A percentile compares a stretch with the other conserved stretches of the same genome.
Evolutionary conservation across 2,797 vertebrate species (phyloP).

Genomic region (Mormyrus proboscirostris): DNA sequence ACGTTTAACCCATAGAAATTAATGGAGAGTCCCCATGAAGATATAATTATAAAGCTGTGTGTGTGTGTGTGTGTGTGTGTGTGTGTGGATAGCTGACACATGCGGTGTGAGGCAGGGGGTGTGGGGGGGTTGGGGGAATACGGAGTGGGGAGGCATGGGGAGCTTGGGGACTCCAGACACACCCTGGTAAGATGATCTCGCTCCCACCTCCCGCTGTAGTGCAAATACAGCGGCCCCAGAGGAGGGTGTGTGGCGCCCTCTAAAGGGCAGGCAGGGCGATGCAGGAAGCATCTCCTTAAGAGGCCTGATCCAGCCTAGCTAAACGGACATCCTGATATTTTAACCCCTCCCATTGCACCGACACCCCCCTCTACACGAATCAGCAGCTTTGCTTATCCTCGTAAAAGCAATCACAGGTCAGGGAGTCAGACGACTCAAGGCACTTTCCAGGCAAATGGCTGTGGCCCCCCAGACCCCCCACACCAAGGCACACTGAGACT

Average conservation of each 20-base stretch:
- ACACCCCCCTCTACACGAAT: background rate
- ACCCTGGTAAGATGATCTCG: background rate
- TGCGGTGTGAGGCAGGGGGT: too few relatives aligned
- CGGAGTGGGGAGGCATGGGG: background rate
- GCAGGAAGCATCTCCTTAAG: background rate
- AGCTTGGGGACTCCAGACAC: background rate
- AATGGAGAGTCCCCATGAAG: background rate
- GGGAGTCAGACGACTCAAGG: background rate
- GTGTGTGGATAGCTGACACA: too few relatives aligned
- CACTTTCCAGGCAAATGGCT: background rate
- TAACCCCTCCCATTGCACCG: background rate
- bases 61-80: background rate
- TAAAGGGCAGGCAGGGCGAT: background rate
- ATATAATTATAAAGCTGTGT: background rate
- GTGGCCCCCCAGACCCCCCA: background rate
- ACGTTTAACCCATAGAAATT: background rate
- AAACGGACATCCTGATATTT: background rate
- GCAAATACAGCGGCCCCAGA: background rate
- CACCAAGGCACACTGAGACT: background rate
- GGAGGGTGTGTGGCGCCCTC: background rate
- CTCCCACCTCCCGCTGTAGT: background rate
- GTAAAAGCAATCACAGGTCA: background rate
- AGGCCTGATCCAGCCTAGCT: background rate
- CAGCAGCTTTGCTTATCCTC: background rate
- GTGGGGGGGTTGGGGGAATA: too few relatives aligned